A percentile compares a stretch with the other conserved stretches of the same genome.
These are phyloP conservation scores for Terrapene triunguis DNA, from an alignment of 2,113 vertebrate genomes.

Conservation along the genomic window DNA sequence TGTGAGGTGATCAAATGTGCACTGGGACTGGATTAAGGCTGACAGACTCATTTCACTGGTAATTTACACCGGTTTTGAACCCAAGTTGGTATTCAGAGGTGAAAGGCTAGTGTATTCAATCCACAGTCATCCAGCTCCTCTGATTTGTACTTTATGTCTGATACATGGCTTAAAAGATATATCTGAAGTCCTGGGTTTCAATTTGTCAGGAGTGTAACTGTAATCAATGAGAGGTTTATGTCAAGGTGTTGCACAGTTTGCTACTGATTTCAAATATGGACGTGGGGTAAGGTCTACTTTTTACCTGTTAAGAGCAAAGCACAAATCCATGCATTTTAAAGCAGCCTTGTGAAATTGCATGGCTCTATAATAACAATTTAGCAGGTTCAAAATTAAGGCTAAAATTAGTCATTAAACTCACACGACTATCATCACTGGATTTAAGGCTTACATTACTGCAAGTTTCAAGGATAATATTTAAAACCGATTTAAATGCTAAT, in stretches of 20 bases:
- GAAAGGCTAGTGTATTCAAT: background rate
- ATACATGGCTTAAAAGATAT: background rate
- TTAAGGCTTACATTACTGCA: constrained; percentile 39
- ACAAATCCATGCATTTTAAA: constrained; percentile 56
- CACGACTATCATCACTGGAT: constrained; percentile 27
- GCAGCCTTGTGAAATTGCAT: constrained; percentile 20
- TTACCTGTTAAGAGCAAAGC: constrained; percentile 9
- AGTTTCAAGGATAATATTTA: constrained; percentile 64
- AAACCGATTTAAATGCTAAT: constrained; percentile 75
- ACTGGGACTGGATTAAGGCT: background rate
- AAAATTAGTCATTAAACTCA: constrained; percentile 62
- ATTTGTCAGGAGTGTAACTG: background rate
- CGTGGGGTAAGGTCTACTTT: background rate
- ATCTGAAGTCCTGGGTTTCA: background rate
- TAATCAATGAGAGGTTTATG: background rate
- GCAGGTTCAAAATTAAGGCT: background rate
- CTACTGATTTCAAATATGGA: background rate
- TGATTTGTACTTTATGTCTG: background rate
- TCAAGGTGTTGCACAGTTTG: background rate
- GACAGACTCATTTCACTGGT: background rate
- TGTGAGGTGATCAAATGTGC: too few species aligned
- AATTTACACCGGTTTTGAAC: background rate
- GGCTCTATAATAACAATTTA: constrained; percentile 19
- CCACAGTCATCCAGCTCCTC: background rate
- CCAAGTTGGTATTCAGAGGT: background rate